These are phyloP conservation scores for Oryzias sinensis DNA, from an alignment of 2,797 vertebrate species.

Conservation along the genomic window DNA sequence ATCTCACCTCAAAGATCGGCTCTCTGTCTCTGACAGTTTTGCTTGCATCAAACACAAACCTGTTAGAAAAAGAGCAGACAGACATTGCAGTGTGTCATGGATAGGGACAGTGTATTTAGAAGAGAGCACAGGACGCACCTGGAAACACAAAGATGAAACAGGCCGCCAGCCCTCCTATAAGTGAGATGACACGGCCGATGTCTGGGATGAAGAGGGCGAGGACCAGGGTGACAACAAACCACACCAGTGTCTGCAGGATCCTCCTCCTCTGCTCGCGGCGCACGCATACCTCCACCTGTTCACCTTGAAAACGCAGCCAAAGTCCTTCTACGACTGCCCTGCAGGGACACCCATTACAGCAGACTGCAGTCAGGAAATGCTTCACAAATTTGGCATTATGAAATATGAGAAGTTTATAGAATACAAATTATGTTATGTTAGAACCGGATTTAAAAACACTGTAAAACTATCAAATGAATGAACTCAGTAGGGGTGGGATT, in stretches of 20 bases:
- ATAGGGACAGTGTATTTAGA: not conserved
- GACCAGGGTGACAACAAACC: slow-evolving; percentile 90
- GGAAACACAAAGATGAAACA: slow-evolving; percentile 98
- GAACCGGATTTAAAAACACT: too few relatives aligned
- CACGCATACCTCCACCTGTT: slow-evolving; percentile 88
- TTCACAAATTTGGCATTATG: not conserved
- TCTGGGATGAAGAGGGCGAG: slow-evolving; percentile 96
- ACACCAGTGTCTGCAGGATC: slow-evolving; percentile 86
- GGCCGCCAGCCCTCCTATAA: slow-evolving; percentile 93
- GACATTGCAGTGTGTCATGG: not conserved
- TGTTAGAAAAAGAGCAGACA: slow-evolving; percentile 51
- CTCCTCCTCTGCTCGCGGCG: slow-evolving; percentile 85
- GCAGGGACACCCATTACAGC: slow-evolving; percentile 5
- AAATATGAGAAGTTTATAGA: not conserved
- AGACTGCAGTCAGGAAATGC: not conserved
- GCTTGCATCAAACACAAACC: slow-evolving; percentile 92
- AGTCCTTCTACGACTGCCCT: slow-evolving; percentile 95
- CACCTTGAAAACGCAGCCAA: slow-evolving; percentile 90
- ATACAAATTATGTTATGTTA: not conserved
- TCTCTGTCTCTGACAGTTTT: slow-evolving; percentile 89
- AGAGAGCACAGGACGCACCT: slow-evolving; percentile 37
- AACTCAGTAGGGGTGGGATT: too few relatives aligned
- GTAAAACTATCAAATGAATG: too few relatives aligned
- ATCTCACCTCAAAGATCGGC: slow-evolving; percentile 81
- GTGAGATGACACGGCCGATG: slow-evolving; percentile 93